These are phyloP conservation scores for Camponotus floridanus DNA, from an alignment of 1,140 invertebrate genomes.

Conservation along the genomic window DNA sequence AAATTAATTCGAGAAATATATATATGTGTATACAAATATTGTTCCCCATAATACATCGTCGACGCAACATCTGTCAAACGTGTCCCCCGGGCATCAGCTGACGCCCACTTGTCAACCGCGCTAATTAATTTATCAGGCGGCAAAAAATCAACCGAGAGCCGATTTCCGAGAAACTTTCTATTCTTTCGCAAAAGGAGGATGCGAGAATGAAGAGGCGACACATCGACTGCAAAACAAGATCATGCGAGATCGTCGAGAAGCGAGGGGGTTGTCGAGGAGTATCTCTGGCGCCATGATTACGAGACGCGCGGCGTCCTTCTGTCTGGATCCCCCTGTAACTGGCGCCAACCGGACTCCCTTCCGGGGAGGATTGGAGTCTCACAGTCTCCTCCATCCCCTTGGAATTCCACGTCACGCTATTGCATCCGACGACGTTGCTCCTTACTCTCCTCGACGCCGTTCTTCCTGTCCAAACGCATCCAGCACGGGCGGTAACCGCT, in stretches of 20 bases:
- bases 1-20: neutral
- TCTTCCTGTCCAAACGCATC: slow-evolving; percentile 60
- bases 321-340: slow-evolving; percentile 74
- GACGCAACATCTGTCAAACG: neutral
- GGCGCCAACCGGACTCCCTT: slow-evolving; percentile 73
- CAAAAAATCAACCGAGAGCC: neutral
- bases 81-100: neutral
- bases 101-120: neutral
- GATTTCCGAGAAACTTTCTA: slow-evolving; percentile 26
- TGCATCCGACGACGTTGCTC: slow-evolving; percentile 1
- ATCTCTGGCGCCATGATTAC: slow-evolving; percentile 76
- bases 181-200: neutral
- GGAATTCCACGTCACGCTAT: neutral
- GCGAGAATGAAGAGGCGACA: slow-evolving; percentile 37
- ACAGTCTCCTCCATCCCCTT: neutral
- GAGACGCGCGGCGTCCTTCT: slow-evolving; percentile 71
- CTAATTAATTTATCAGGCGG: slow-evolving; percentile 30
- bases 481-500: slow-evolving; percentile 34
- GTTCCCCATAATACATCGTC: neutral
- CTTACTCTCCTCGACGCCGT: slow-evolving; percentile 17
- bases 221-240: slow-evolving; percentile 4
- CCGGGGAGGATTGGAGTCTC: neutral
- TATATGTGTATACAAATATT: neutral
- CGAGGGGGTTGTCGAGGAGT: slow-evolving; percentile 18
- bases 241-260: neutral